Percentiles rank a stretch among this genome's conserved stretches.
These are phyloP conservation scores for Chionomys nivalis DNA, from an alignment of 2,113 vertebrate species.

Conservation along the genomic window DNA sequence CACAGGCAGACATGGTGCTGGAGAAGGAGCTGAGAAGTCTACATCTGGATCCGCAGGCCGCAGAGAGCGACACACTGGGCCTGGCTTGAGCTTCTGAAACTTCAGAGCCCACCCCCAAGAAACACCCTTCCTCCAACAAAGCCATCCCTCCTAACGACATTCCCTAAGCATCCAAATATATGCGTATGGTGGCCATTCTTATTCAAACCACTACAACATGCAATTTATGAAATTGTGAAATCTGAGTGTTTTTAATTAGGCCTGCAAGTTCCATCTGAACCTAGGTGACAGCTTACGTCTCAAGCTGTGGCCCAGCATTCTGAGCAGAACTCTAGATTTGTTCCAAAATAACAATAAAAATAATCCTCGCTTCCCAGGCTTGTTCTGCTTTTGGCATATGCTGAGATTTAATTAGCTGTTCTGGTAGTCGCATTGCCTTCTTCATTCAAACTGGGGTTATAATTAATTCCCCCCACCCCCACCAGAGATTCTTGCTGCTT, in stretches of 20 bases:
- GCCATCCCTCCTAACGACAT: background rate
- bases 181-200: background rate
- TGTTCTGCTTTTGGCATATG: background rate
- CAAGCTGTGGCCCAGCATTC: conserved; percentile 17
- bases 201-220: background rate
- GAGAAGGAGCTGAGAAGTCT: background rate
- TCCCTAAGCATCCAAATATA: no score
- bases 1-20: background rate
- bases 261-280: conserved; percentile 1
- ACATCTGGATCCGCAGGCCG: background rate
- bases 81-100: background rate
- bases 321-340: conserved; percentile 54
- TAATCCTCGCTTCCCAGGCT: background rate
- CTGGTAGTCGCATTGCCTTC: background rate
- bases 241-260: background rate
- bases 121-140: background rate
- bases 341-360: conserved; percentile 20
- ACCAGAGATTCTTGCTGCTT: background rate
- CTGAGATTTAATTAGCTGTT: background rate
- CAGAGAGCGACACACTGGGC: background rate
- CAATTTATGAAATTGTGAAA: conserved; percentile 36
- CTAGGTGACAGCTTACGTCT: background rate
- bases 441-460: background rate
- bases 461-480: background rate
- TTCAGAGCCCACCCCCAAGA: background rate